Conservation (phyloP, 2,113 vertebrate species). For the Forbesichthys agassizii region DNA sequence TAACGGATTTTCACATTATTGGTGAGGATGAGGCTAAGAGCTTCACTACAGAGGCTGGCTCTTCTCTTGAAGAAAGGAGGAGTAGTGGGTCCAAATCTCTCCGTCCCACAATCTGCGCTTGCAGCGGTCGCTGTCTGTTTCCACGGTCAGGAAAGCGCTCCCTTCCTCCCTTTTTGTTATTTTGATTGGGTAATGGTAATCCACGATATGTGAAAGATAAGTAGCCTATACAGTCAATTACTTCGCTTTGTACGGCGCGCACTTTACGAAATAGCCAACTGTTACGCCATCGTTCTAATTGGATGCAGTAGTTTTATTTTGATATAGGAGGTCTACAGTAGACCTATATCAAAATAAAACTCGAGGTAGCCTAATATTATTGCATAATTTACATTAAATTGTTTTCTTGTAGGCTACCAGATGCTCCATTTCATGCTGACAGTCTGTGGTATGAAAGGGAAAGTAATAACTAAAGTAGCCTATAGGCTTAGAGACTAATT, state of each 20-base stretch:
- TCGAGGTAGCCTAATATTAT: conserved; percentile 10
- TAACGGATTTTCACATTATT: conserved; percentile 68
- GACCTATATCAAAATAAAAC: conserved; percentile 22
- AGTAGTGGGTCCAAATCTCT: conserved; percentile 43
- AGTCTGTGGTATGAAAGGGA: neutral
- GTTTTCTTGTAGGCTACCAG: neutral
- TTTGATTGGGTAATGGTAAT: neutral
- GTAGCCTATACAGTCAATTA: too few relatives aligned
- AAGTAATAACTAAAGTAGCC: neutral
- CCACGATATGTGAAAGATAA: neutral
- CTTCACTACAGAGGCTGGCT: conserved; percentile 38
- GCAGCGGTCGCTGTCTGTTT: conserved; percentile 56
- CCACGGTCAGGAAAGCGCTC: conserved; percentile 46
- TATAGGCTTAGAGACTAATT: neutral
- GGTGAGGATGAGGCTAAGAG: conserved; percentile 47
- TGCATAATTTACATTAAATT: too few relatives aligned
- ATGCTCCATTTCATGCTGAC: neutral
- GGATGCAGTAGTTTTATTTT: neutral
- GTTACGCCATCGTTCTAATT: neutral
- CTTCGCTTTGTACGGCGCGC: too few relatives aligned
- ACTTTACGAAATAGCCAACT: neutral
- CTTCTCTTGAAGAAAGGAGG: conserved; percentile 39
- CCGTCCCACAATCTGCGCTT: conserved; percentile 57
- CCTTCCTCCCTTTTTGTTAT: conserved; percentile 48
- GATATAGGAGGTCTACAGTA: neutral